Conservation (phyloP, 92 coral and sea anemone species). For the Meandrina meandrites region DNA sequence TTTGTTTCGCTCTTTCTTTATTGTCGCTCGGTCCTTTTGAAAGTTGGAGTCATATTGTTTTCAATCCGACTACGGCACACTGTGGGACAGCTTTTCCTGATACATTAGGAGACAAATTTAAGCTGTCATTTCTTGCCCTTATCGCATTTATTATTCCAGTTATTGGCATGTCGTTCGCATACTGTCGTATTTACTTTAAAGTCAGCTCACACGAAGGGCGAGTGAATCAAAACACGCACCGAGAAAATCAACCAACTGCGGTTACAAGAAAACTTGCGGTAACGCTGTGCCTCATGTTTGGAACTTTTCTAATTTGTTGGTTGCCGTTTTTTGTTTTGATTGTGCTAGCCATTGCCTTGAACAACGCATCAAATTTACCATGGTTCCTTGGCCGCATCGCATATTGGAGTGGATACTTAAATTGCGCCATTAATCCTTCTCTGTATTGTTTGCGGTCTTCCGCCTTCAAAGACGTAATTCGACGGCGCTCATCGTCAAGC, state of each 20-base stretch:
- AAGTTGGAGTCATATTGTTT: conserved; percentile 72
- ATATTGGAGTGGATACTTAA: conserved; percentile 87
- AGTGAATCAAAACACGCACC: conserved; percentile 24
- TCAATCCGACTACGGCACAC: conserved; percentile 81
- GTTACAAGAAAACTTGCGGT: conserved; percentile 70
- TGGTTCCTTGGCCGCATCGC: conserved; percentile 70
- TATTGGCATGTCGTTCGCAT: conserved; percentile 70
- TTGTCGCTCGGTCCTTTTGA: conserved; percentile 76
- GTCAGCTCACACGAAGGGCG: conserved; percentile 65
- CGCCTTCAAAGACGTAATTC: conserved; percentile 66
- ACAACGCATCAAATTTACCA: conserved; percentile 60
- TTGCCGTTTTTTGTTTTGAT: conserved; percentile 77
- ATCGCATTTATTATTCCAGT: conserved; percentile 70
- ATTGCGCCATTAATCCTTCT: conserved; percentile 79
- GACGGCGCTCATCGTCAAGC: conserved; percentile 48
- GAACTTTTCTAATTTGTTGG: conserved; percentile 83
- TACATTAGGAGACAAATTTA: conserved; percentile 57
- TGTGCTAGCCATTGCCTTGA: conserved; percentile 48
- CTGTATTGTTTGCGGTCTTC: conserved; percentile 78
- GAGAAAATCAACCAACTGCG: conserved; percentile 26
- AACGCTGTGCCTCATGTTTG: conserved; percentile 82
- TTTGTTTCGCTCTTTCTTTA: conserved; percentile 62
- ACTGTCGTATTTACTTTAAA: conserved; percentile 66
- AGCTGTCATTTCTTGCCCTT: conserved; percentile 67
- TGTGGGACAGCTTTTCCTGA: conserved; percentile 84